Percentiles rank a stretch among this genome's conserved stretches.
phyloP scores from a whole-genome alignment of 2,113 vertebrate species.

The Sapayoa aenigma region DNA sequence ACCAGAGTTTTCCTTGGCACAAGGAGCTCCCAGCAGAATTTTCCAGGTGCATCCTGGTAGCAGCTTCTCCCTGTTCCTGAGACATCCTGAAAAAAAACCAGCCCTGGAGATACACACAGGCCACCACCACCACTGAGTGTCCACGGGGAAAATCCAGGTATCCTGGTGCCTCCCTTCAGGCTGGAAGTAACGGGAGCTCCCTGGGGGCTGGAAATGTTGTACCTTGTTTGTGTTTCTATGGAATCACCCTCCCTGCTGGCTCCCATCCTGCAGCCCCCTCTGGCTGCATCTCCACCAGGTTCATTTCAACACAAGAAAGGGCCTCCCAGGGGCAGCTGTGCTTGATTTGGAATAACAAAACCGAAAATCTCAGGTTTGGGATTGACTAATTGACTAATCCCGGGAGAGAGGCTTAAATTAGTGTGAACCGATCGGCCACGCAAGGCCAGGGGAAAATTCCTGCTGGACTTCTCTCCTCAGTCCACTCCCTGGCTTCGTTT shows the following conservation, averaged over 20 bases:
- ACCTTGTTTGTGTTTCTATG: slow-evolving; percentile 65
- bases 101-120: rapidly evolving
- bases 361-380: slow-evolving; percentile 43
- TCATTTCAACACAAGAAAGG: slow-evolving; percentile 29
- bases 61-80: not conserved
- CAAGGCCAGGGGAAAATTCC: slow-evolving; percentile 65
- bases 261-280: slow-evolving; percentile 15
- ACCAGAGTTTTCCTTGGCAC: not conserved
- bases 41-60: not conserved
- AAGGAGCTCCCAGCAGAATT: rapidly evolving
- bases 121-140: rapidly evolving
- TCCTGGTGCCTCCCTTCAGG: not conserved
- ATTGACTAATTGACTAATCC: slow-evolving; percentile 36
- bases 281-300: not conserved
- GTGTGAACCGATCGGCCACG: slow-evolving; percentile 29
- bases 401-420: slow-evolving; percentile 27
- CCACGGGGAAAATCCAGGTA: not conserved
- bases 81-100: not conserved
- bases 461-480: slow-evolving; percentile 51
- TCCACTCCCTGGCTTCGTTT: slow-evolving; percentile 70
- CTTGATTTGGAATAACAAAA: slow-evolving; percentile 27
- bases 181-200: not conserved
- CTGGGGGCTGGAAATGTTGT: not conserved
- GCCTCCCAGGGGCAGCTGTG: slow-evolving; percentile 14
- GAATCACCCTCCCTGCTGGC: slow-evolving; percentile 4